phyloP scores from a whole-genome alignment of 2,797 vertebrate species.

The Mormyrus hasselquistii region DNA sequence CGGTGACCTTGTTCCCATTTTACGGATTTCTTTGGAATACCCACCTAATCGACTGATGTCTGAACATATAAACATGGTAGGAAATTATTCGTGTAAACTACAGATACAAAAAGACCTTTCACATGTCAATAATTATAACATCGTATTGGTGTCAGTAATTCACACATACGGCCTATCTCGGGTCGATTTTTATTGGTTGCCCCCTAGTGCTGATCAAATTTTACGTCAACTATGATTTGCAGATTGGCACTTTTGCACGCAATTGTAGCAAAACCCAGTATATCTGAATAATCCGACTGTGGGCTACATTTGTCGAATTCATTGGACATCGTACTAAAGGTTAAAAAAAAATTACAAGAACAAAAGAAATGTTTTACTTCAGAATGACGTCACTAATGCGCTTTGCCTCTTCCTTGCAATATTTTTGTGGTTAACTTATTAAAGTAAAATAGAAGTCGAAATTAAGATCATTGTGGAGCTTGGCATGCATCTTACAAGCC shows the following conservation, averaged over 20 bases:
- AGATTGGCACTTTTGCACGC: not conserved
- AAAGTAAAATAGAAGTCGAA: not conserved
- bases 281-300: not conserved
- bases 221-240: conserved; percentile 8
- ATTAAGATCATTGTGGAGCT: not conserved
- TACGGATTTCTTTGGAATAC: not conserved
- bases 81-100: not conserved
- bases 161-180: not conserved
- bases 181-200: conserved; percentile 1
- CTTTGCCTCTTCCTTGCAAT: not conserved
- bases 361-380: conserved; percentile 11
- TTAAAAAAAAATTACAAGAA: not conserved
- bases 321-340: not conserved
- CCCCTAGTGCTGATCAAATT: conserved; percentile 7
- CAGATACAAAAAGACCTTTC: not conserved
- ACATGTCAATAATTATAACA: conserved; percentile 1
- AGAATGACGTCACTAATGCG: conserved; percentile 15
- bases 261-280: not conserved
- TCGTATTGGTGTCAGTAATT: not conserved
- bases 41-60: not conserved
- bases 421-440: not conserved
- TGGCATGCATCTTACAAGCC: not conserved
- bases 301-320: not conserved
- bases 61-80: not conserved
- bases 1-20: not conserved